Percentiles rank a stretch among this genome's conserved stretches.
Conservation (phyloP, 2,113 vertebrate species). For the Geothlypis trichas region DNA sequence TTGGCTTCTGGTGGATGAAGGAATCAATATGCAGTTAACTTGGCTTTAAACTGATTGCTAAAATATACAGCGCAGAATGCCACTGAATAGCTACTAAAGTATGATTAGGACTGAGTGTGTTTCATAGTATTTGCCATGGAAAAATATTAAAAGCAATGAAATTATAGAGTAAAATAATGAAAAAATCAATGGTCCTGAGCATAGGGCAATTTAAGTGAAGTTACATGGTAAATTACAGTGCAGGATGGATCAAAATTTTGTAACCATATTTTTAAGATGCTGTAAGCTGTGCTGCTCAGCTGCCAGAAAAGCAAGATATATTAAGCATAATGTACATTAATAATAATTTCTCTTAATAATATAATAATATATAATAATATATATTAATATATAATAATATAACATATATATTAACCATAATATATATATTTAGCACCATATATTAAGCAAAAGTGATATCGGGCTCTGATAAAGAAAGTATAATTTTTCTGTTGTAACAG, state of each 20-base stretch:
- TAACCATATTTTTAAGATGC: neutral
- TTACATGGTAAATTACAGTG: neutral
- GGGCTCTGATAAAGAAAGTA: neutral
- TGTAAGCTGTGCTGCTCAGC: neutral
- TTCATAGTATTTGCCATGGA: conserved; percentile 24
- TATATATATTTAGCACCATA: neutral
- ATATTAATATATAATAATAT: no score
- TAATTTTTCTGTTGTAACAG: neutral
- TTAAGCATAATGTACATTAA: neutral
- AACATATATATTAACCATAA: no score
- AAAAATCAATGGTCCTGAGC: neutral
- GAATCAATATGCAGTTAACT: neutral
- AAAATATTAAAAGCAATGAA: conserved; percentile 29
- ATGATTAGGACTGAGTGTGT: neutral
- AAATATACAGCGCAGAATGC: conserved; percentile 7
- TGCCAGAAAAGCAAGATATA: neutral
- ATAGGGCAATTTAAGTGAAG: conserved; percentile 6
- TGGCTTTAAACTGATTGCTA: conserved; percentile 31
- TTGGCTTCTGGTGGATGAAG: neutral
- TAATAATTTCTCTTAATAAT: no score
- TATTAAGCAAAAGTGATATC: neutral
- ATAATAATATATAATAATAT: no score
- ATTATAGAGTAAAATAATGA: neutral
- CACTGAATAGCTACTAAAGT: neutral
- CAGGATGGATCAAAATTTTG: neutral